Evolutionary conservation across 2,888 invertebrate species (phyloP).

Genomic region (Kryphioiulus occultus): DNA sequence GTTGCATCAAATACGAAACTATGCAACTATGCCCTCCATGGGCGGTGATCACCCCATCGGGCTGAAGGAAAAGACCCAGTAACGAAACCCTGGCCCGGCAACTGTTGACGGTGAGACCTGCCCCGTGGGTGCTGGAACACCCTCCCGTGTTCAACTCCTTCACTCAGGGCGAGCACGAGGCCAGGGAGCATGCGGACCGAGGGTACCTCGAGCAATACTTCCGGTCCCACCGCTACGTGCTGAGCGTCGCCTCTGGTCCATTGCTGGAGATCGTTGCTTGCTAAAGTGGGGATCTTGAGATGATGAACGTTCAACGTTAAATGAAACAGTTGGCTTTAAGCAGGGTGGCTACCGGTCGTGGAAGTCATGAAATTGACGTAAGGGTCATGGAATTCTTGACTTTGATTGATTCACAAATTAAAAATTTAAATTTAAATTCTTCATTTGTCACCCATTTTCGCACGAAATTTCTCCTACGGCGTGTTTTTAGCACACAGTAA

Average conservation of each 20-base stretch:
- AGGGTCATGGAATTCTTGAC: too few relatives aligned
- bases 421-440: too few relatives aligned
- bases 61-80: constrained; percentile 60
- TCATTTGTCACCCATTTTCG: too few relatives aligned
- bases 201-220: neutral
- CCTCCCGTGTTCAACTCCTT: constrained; percentile 17
- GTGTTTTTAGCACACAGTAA: too few relatives aligned
- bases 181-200: neutral
- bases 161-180: constrained; percentile 31
- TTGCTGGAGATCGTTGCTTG: too few relatives aligned
- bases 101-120: neutral
- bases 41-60: constrained; percentile 71
- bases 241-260: neutral
- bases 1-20: constrained; percentile 94
- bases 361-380: too few relatives aligned
- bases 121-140: neutral
- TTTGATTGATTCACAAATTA: too few relatives aligned
- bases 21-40: constrained; percentile 89
- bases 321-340: too few relatives aligned
- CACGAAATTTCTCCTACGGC: too few relatives aligned
- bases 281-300: too few relatives aligned
- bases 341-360: too few relatives aligned
- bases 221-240: neutral
- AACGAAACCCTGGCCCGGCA: constrained; percentile 6
- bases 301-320: too few relatives aligned